These are phyloP conservation scores for Thunnus maccoyii DNA, from an alignment of 2,113 vertebrate genomes.

Conservation along the genomic window DNA sequence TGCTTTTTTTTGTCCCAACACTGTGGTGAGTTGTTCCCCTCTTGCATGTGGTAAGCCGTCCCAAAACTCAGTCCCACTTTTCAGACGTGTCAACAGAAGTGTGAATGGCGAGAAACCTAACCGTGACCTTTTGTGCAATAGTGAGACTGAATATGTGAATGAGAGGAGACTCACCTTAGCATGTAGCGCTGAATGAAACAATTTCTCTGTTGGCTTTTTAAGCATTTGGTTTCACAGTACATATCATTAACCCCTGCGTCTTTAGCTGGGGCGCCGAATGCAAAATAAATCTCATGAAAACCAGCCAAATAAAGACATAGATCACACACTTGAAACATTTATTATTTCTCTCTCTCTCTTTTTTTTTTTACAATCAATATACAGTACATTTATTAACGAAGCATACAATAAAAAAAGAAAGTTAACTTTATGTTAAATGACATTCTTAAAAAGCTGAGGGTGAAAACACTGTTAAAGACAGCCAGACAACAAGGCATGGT, in stretches of 20 bases:
- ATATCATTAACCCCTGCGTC: not conserved
- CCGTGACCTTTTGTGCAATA: not conserved
- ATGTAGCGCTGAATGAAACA: not conserved
- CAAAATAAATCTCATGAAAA: slow-evolving; percentile 30
- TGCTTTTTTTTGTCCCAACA: slow-evolving; percentile 6
- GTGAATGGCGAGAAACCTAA: slow-evolving; percentile 40
- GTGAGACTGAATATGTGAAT: slow-evolving; percentile 2
- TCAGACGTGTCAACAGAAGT: slow-evolving; percentile 25
- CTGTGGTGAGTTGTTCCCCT: slow-evolving; percentile 3
- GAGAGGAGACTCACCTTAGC: not conserved
- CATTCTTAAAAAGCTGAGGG: slow-evolving; percentile 74
- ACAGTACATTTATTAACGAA: slow-evolving; percentile 78
- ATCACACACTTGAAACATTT: slow-evolving; percentile 76
- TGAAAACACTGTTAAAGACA: slow-evolving; percentile 64
- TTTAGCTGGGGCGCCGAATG: not conserved
- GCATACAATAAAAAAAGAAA: slow-evolving; percentile 69
- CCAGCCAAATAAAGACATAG: not conserved
- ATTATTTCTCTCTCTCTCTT: slow-evolving; percentile 83
- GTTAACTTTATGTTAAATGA: slow-evolving; percentile 56
- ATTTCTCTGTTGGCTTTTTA: not conserved
- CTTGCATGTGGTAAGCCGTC: not conserved
- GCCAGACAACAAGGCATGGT: slow-evolving; percentile 60
- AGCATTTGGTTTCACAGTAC: not conserved
- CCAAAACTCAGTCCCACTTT: not conserved
- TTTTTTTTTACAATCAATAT: slow-evolving; percentile 91